Conservation (phyloP, 2,888 invertebrate species). For the Mellilla xanthometata region DNA sequence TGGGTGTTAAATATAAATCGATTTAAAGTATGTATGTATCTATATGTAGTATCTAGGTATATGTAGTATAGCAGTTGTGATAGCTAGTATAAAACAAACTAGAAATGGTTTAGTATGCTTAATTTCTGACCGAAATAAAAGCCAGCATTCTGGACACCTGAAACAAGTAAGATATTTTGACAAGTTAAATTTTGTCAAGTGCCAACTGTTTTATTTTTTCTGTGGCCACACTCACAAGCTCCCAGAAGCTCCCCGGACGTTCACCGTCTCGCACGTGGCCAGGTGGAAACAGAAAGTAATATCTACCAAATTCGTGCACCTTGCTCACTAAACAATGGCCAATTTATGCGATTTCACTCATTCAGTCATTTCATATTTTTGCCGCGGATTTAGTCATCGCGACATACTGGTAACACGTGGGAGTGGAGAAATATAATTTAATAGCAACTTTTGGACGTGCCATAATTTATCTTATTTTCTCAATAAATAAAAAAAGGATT, state of each 20-base stretch:
- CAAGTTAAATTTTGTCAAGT: too few relatives aligned
- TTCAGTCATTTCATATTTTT: conserved; percentile 74
- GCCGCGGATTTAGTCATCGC: conserved; percentile 16
- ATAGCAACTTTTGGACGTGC: too few relatives aligned
- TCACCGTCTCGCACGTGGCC: conserved; percentile 49
- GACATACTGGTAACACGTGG: conserved; percentile 30
- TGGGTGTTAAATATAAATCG: too few relatives aligned
- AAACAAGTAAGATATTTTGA: too few relatives aligned
- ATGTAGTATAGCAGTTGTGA: too few relatives aligned
- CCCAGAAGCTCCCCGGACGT: conserved; percentile 1
- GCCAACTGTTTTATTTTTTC: not conserved
- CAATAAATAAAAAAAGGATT: too few relatives aligned
- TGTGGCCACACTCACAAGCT: conserved; percentile 6
- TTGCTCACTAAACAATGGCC: conserved; percentile 65
- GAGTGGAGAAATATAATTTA: conserved; percentile 6
- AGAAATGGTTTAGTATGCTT: too few relatives aligned
- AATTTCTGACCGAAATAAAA: too few relatives aligned
- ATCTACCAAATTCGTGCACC: conserved; percentile 69
- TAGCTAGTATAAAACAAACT: too few relatives aligned
- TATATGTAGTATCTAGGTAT: too few relatives aligned
- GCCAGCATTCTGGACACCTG: too few relatives aligned
- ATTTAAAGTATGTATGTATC: too few relatives aligned
- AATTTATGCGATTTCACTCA: conserved; percentile 80
- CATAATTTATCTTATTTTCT: not conserved
- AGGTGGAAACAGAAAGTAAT: conserved; percentile 75